Evolutionary conservation across 2,888 invertebrate species (phyloP), one percentile per base, ranked within the genome.

Genomic region (Callyntrura guangdongensis): DNA sequence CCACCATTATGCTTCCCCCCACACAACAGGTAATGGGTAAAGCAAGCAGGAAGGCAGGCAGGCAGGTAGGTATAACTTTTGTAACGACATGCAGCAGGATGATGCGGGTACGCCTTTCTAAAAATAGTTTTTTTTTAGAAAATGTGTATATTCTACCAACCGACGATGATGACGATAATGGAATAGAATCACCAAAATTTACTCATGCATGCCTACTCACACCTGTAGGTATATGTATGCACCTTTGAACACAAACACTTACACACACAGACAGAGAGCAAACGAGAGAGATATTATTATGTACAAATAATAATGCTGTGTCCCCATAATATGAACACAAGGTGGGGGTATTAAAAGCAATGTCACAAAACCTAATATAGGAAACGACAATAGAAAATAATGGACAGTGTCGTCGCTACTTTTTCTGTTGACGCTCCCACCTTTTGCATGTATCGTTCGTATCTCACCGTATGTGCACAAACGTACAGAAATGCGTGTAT

Each of bases 61-160:
- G n/a, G 22, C 61, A 4, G 20, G 61, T 11, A 64, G 6, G 22
- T 25, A 64, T 11, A 64, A 17, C 20, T 56, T 17, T n/a, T 20
- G 2, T 36, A 4, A 6, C 36, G 9, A 53, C 53, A 53, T 2
- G 53, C n/a, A 53, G 53, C 11, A 53, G 53, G 53, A n/a, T 67
- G 67, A 6, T 12, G 25, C 25, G 27, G 67, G 27, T 74, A 49
- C 49, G 45, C 74, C 47, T 49, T 47, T 49, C 74, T 74, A 74
- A 74, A 74, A 74, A 74, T 74, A 74, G n/a, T n/a, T 49, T 74
- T 74, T 74, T 49, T 72, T 72, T 14, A 67, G 25, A 67, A 67
- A 27, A 49, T 22, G 11, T 22, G 3, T 72, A 12, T 11, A 47
- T 74, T 11, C 49, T 36, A 36, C 47, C 47, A 47, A 74, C 74